A percentile compares a stretch with the other conserved stretches of the same genome.
Evolutionary conservation across 2,888 invertebrate species (phyloP).

Genomic region (Amaurobius ferox): DNA sequence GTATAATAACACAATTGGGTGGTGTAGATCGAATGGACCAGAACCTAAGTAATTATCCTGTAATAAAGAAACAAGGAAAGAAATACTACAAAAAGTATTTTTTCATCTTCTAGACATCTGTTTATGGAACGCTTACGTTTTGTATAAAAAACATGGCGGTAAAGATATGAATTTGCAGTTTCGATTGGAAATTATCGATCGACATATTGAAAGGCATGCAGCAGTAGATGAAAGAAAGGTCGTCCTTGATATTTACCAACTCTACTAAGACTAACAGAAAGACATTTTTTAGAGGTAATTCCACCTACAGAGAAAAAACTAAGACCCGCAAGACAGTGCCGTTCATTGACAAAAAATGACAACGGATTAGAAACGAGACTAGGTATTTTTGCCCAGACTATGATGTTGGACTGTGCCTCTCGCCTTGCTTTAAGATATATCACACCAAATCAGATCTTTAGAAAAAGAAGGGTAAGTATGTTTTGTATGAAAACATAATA

Average conservation of each 20-base stretch:
- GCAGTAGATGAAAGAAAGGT: slow-evolving; percentile 21
- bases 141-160: slow-evolving; percentile 18
- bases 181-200: slow-evolving; percentile 13
- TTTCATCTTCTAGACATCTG: background rate
- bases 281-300: slow-evolving; percentile 34
- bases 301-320: background rate
- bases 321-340: slow-evolving; percentile 25
- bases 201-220: slow-evolving; percentile 3
- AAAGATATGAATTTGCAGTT: slow-evolving; percentile 22
- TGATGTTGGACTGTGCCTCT: slow-evolving; percentile 17
- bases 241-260: slow-evolving; percentile 2
- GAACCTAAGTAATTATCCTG: slow-evolving; percentile 15
- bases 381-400: slow-evolving; percentile 15
- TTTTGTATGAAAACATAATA: background rate
- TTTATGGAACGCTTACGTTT: slow-evolving; percentile 11
- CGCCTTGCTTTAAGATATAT: slow-evolving; percentile 14
- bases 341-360: slow-evolving; percentile 20
- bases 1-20: slow-evolving; percentile 21
- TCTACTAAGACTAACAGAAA: slow-evolving; percentile 26
- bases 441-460: slow-evolving; percentile 17
- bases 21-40: slow-evolving; percentile 18
- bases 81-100: slow-evolving; percentile 37
- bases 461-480: background rate
- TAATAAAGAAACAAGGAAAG: slow-evolving; percentile 8
- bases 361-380: slow-evolving; percentile 14